Base-by-base conservation (phyloP, 2,113 vertebrate species). In the Bufo bufo region DNA sequence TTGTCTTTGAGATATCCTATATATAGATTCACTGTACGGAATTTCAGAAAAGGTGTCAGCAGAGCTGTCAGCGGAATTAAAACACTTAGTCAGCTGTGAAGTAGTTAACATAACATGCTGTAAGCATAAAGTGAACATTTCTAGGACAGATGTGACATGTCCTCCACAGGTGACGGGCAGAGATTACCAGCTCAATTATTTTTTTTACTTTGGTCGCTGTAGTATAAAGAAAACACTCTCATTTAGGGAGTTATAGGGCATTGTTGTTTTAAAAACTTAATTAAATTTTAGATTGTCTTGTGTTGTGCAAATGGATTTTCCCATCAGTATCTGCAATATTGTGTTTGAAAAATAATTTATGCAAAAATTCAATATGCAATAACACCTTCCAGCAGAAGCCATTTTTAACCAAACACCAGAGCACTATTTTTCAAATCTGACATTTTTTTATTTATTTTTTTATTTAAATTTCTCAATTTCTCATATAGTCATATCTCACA, bases 71-170 rank as follows among this genome's bases (percentile, higher is more conserved):
- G 81, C 81, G 69, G 63, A 83, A 83, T 50, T 52, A 66, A 82
- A 82, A 20, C 47, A 13, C 20, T 23, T 16, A n/a, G 45, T 83
- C 81, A 83, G 81, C 81, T 66, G 45, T 83, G 45, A 69, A 65
- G 56, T 69, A 23, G 61, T 83, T 83, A 66, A 66, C 61, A 83
- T 66, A 83, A 83, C 81, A 75, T 81, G 79, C 33, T 81, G 79
- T 85, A 85, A 85, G 84, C 69, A 86, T 23, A 78, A 78, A 52
- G 50, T 75, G 33, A n/a, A 23, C 74, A 52, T 61, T 65, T 61
- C 59, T 49, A 17, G 56, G 74, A 45, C 85, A 86, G 84, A 85
- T 85, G 84, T 77, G 84, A 63, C 85, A 86, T 65, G 74, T 86
- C 85, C 17, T 77, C 63, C 2, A n/a, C 12, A 63, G 85, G 72